phyloP scores from a whole-genome alignment of 1,140 invertebrate genomes.

The Drosophila kepulauana region DNA sequence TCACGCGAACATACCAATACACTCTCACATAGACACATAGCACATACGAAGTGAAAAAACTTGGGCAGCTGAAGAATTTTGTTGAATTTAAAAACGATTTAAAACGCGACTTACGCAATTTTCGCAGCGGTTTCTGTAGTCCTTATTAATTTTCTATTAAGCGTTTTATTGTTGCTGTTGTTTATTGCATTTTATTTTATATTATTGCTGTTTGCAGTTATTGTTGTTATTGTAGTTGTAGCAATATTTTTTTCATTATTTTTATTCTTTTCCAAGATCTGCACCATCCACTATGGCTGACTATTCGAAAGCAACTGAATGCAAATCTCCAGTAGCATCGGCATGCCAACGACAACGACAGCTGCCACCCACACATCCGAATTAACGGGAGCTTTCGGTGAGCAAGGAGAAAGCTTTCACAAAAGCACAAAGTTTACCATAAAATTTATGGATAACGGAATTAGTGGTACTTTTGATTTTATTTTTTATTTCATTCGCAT shows the following conservation, averaged over 20 bases:
- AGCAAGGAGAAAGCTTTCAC: background rate
- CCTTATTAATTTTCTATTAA: constrained; percentile 10
- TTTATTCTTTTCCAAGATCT: constrained; percentile 38
- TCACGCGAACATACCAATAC: constrained; percentile 50
- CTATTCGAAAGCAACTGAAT: constrained; percentile 79
- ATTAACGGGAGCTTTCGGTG: constrained; percentile 36
- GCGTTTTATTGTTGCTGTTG: constrained; percentile 2
- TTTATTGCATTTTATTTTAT: constrained; percentile 7
- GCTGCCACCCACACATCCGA: constrained; percentile 43
- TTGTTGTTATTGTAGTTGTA: constrained; percentile 15
- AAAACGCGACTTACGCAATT: constrained; percentile 42
- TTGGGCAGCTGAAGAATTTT: constrained; percentile 6
- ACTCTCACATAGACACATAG: constrained; percentile 19
- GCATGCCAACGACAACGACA: constrained; percentile 5
- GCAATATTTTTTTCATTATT: constrained; percentile 21
- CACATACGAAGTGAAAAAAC: constrained; percentile 18
- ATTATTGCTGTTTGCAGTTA: constrained; percentile 27
- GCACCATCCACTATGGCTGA: constrained; percentile 69
- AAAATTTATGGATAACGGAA: constrained; percentile 60
- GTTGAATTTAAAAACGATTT: constrained; percentile 15
- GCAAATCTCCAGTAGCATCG: constrained; percentile 39
- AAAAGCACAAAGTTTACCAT: constrained; percentile 53
- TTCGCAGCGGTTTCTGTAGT: constrained; percentile 14
- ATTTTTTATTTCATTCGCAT: constrained; percentile 65
- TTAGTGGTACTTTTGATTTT: constrained; percentile 70